A percentile compares a stretch with the other conserved stretches of the same genome.
phyloP scores from a whole-genome alignment of 1,140 invertebrate species.

The Holotrichia oblita region DNA sequence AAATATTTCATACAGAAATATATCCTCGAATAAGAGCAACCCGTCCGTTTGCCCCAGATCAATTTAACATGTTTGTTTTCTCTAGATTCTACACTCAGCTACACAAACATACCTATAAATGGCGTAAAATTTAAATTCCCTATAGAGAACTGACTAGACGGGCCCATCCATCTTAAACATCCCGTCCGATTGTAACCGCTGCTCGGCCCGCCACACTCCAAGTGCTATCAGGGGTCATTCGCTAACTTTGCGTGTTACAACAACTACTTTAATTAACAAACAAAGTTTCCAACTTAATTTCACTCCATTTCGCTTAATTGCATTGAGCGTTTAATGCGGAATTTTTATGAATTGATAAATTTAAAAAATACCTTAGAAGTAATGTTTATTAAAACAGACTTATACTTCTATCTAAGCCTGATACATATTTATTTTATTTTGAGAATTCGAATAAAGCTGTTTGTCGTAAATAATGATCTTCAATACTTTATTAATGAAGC shows the following conservation, averaged over 20 bases:
- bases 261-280: conserved; percentile 17
- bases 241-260: conserved; percentile 6
- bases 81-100: neutral
- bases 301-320: neutral
- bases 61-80: neutral
- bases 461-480: too few species aligned
- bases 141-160: neutral
- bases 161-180: neutral
- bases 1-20: too few species aligned
- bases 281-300: conserved; percentile 17
- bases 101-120: neutral
- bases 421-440: too few species aligned
- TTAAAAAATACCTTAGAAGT: too few species aligned
- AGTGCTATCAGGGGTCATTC: neutral
- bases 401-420: too few species aligned
- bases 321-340: neutral
- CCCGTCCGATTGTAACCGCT: neutral
- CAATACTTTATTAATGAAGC: too few species aligned
- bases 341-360: too few species aligned
- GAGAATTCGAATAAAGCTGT: too few species aligned
- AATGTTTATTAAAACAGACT: too few species aligned
- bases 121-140: neutral
- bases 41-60: neutral
- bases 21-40: too few species aligned
- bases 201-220: neutral